These are phyloP conservation scores for Trichomycterus rosablanca DNA, from an alignment of 2,113 vertebrate genomes.

Conservation along the genomic window DNA sequence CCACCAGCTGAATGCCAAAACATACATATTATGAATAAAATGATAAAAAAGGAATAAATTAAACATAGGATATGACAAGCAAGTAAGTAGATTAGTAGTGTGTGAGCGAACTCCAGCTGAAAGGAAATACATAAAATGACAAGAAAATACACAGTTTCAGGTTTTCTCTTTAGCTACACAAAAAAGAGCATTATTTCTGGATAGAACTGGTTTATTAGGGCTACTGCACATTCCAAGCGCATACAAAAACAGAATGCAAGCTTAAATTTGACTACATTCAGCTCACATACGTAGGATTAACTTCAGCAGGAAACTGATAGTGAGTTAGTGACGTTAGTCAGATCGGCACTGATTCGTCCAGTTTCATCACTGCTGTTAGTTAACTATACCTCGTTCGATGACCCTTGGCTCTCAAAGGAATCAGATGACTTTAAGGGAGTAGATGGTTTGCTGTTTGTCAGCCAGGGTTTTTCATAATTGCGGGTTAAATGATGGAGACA, in stretches of 20 bases:
- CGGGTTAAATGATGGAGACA: slow-evolving; percentile 95
- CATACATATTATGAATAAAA: too few relatives aligned
- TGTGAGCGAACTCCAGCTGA: too few relatives aligned
- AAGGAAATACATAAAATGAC: too few relatives aligned
- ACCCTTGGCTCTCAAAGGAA: slow-evolving; percentile 86
- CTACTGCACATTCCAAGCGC: too few relatives aligned
- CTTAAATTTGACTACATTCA: slow-evolving; percentile 3
- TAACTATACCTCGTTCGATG: slow-evolving; percentile 95
- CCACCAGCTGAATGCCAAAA: too few relatives aligned
- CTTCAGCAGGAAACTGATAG: slow-evolving; percentile 37
- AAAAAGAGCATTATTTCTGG: too few relatives aligned
- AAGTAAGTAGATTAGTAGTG: too few relatives aligned
- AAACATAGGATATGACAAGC: too few relatives aligned
- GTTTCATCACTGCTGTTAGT: slow-evolving; percentile 40
- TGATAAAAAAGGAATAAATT: too few relatives aligned
- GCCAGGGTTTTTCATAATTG: slow-evolving; percentile 99
- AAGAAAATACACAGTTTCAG: too few relatives aligned
- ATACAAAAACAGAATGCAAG: neutral
- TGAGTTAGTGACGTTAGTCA: slow-evolving; percentile 30
- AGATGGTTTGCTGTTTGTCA: slow-evolving; percentile 99
- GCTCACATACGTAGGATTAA: slow-evolving; percentile 18
- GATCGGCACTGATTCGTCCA: slow-evolving; percentile 30
- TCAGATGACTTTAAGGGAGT: slow-evolving; percentile 92
- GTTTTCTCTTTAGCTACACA: too few relatives aligned
- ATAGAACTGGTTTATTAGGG: too few relatives aligned